Base-by-base conservation (phyloP, 2,113 vertebrate genomes). In the Percina caprodes region DNA sequence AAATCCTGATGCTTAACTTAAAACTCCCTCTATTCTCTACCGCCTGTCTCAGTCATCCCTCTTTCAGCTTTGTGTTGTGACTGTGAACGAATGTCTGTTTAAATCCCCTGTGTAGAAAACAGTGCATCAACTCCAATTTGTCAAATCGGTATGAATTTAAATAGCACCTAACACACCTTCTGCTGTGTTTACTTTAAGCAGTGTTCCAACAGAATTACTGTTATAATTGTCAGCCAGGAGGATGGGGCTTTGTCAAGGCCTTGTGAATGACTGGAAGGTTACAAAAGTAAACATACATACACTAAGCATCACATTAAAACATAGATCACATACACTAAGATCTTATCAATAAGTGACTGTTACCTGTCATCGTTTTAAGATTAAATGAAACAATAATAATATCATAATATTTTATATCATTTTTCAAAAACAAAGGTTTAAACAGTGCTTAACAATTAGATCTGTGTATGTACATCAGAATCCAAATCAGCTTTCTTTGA, bases 101-200 rank as follows among this genome's bases (percentile, higher is more conserved):
- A 54, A 84, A 79, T 66, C 80, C 74, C 74, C 82, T 6, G 66
- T 59, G 80, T 49, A 66, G 67, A 85, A 88, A 89, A 69, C 74
- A 63, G 35, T 74, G 55, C 63, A 84, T 91, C 89, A 81, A 59
- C 60, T 79, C 77, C 52, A 82, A 77, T 90, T 92, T 86, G 83
- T 86, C 85, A 78, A 62, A 82, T 85, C 83, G 69, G 55, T 62
- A 48, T 79, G 42, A 77, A 86, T 86, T 83, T 51, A 89, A 85
- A 79, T 83, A 85, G 79, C 52, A 42, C 80, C 69, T 24, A 49
- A 42, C 69, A 66, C 78, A 77, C 67, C 74, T 79, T 83, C 79
- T 66, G 81, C 67, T 87, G 78, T 62, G 86, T 82, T 87, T 79
- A 62, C 70, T 83, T 42, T 72, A 46, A 82, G 67, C 83, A 48